These are phyloP conservation scores for Montipora sp. DNA, from an alignment of 64 coral and sea anemone species.

Conservation along the genomic window DNA sequence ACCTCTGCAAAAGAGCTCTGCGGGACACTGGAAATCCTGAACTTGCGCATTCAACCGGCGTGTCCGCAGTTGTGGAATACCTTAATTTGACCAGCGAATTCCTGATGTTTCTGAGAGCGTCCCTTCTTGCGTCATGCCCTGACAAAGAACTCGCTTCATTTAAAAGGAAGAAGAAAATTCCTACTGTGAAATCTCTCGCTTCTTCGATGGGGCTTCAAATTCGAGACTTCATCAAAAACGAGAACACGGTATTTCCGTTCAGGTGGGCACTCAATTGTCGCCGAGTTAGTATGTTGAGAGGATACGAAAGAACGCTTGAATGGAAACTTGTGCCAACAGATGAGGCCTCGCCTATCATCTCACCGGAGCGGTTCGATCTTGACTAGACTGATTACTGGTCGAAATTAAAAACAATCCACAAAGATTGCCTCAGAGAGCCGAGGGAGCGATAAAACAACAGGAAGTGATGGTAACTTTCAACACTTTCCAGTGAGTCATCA, in stretches of 20 bases:
- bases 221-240: slow-evolving; percentile 27
- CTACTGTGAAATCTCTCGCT: slow-evolving; percentile 1
- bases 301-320: slow-evolving; percentile 27
- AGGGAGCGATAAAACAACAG: too few species aligned
- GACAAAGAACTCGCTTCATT: background rate
- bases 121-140: background rate
- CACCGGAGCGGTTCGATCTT: too few species aligned
- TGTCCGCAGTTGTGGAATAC: slow-evolving; percentile 1
- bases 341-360: too few species aligned
- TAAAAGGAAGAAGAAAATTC: slow-evolving; percentile 9
- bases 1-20: background rate
- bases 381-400: too few species aligned
- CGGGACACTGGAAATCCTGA: slow-evolving; percentile 14
- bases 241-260: slow-evolving; percentile 47
- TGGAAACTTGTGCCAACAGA: slow-evolving; percentile 27
- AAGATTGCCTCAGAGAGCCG: too few species aligned
- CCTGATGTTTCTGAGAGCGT: background rate
- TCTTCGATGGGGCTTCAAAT: slow-evolving; percentile 7
- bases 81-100: background rate
- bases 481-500: too few species aligned
- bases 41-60: background rate
- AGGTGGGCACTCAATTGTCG: slow-evolving; percentile 44
- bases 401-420: too few species aligned
- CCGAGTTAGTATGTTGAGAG: slow-evolving; percentile 14
- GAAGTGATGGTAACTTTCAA: too few species aligned